Conservation (phyloP, 2,888 invertebrate genomes). For the Xylophagus ater region DNA sequence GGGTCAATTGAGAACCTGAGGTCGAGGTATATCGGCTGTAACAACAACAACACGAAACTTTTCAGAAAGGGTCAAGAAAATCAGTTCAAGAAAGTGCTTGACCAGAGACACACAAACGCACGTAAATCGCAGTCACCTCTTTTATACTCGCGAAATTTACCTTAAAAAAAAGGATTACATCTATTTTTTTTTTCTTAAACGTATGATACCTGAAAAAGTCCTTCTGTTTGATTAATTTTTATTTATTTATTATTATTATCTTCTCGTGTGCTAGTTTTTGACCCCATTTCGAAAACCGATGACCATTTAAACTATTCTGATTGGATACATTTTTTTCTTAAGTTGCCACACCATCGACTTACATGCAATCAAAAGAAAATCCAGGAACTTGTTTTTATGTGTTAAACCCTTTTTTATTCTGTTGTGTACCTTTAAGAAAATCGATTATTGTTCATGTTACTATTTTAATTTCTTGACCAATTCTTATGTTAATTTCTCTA, state of each 20-base stretch:
- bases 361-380: conserved; percentile 13
- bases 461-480: conserved; percentile 15
- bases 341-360: conserved; percentile 2
- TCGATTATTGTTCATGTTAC: conserved; percentile 18
- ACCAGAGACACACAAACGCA: neutral
- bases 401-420: no score
- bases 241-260: conserved; percentile 15
- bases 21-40: no score
- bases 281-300: conserved; percentile 11
- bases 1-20: no score
- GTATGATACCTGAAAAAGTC: conserved; percentile 12
- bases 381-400: no score
- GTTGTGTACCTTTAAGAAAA: no score
- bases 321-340: conserved; percentile 12
- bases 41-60: no score
- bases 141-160: no score
- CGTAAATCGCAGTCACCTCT: no score
- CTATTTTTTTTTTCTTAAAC: no score
- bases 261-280: conserved; percentile 13
- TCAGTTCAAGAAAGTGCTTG: neutral
- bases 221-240: conserved; percentile 16
- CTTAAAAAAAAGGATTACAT: no score
- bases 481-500: conserved; percentile 17
- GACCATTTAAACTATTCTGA: conserved; percentile 10
- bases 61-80: conserved; percentile 3